phyloP scores from a whole-genome alignment of 2,113 vertebrate genomes.

The Amia ocellicauda region DNA sequence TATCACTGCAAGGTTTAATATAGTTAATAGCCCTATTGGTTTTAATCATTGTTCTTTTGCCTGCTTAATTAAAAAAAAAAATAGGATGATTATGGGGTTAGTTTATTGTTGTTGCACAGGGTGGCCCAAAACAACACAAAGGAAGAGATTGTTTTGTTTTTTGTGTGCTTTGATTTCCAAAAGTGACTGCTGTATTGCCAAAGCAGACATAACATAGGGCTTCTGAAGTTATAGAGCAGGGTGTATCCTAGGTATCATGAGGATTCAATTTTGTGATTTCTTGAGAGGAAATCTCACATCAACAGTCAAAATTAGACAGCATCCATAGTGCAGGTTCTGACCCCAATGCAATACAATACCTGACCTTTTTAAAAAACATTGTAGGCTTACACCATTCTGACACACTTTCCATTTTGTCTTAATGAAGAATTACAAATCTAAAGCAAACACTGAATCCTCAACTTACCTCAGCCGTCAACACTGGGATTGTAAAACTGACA shows the following conservation, averaged over 20 bases:
- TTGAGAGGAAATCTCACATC: too few species aligned
- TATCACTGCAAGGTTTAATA: constrained; percentile 10
- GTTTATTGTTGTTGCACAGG: constrained; percentile 10
- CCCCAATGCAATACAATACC: too few species aligned
- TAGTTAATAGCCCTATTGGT: constrained; percentile 28
- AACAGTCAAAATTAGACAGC: too few species aligned
- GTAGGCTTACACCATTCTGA: constrained; percentile 50
- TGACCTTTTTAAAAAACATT: too few species aligned
- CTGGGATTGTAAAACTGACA: constrained; percentile 73
- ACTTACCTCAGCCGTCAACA: constrained; percentile 46
- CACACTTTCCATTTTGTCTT: constrained; percentile 70
- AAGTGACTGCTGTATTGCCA: background rate
- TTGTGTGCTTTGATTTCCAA: background rate
- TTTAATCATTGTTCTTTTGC: constrained; percentile 27
- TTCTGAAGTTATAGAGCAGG: background rate
- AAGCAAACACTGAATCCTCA: constrained; percentile 51
- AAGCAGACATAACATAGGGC: too few species aligned
- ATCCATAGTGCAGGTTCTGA: background rate
- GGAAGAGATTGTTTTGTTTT: background rate
- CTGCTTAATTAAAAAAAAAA: constrained; percentile 28
- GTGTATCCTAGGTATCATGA: background rate
- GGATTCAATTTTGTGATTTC: too few species aligned
- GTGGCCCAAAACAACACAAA: background rate
- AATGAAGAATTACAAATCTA: constrained; percentile 76
- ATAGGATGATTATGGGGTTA: constrained; percentile 26